A percentile compares a stretch with the other conserved stretches of the same genome.
Conservation (phyloP, 2,888 invertebrate genomes). For the Orthosia gothica region DNA sequence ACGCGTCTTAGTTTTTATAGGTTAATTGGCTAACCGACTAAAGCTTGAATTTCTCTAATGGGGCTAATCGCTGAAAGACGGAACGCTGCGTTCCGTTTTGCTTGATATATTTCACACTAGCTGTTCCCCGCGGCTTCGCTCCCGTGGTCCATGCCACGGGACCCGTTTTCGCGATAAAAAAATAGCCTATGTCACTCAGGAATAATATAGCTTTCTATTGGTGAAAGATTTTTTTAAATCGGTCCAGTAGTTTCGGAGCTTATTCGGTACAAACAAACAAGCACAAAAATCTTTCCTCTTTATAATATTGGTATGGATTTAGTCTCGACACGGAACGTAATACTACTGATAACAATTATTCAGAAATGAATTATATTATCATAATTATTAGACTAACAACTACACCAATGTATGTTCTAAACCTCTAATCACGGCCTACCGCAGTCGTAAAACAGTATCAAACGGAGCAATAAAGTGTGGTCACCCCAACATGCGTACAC, state of each 20-base stretch:
- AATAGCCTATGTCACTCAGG: too few species aligned
- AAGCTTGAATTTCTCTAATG: conserved; percentile 31
- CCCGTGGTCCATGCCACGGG: too few species aligned
- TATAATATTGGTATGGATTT: too few species aligned
- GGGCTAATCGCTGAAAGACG: background rate
- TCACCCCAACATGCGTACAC: conserved; percentile 61
- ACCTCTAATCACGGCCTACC: conserved; percentile 44
- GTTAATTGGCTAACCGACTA: conserved; percentile 38
- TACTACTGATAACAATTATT: conserved; percentile 8
- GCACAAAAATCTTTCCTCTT: too few species aligned
- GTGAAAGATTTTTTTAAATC: too few species aligned
- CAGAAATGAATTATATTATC: conserved; percentile 6
- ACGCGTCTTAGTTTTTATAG: conserved; percentile 17
- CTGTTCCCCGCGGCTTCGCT: too few species aligned
- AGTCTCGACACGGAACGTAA: background rate
- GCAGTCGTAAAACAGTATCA: conserved; percentile 47
- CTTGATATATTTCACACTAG: conserved; percentile 1
- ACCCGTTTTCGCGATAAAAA: too few species aligned
- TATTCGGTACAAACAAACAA: too few species aligned
- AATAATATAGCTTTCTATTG: too few species aligned
- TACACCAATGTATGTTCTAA: conserved; percentile 22
- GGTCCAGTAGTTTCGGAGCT: too few species aligned
- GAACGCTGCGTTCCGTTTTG: background rate
- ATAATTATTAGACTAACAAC: conserved; percentile 8
- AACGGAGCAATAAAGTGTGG: conserved; percentile 56